Evolutionary conservation across 2,113 vertebrate genomes (phyloP), one percentile per base, ranked within the genome.

Genomic region (Melanocharis versteri): DNA sequence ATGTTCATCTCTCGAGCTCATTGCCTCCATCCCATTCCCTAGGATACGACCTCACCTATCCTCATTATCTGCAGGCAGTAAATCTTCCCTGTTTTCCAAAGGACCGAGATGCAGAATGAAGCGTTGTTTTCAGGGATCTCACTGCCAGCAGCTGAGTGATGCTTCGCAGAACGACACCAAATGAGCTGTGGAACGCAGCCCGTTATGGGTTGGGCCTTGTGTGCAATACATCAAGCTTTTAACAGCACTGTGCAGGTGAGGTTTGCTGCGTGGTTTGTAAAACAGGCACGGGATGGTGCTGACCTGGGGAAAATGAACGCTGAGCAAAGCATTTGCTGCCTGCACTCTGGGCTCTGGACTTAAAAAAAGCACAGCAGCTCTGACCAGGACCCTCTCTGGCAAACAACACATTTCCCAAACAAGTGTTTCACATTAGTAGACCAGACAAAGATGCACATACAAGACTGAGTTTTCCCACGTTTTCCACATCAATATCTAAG

Each of bases 101-200:
- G 82, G 78, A 35, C 31, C 23, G 33, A 58, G 78, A 88, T 88
- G 87, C 90, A 93, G 77, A 93, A 60, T 19, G 62, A 91, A 94
- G 87, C 90, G 31, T 81, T 77, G 78, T 88, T 96, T 83, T 71
- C 93, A 77, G 93, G 87, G 82, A 50, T 44, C 45, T 2, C 2
- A 0, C 81, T 83, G 94, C 85, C 95, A 90, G 87, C 35, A 61
- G 82, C 82, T 95, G 95, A 96, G 85, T 83, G 92, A 97, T 96
- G 90, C 60, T 86, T 44, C 87, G 86, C 75, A 80, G 54, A 93
- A 83, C 0, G 6, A 88, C 39, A 93, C 51, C 90, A 90, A 96
- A 96, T 90, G 94, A 96, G 92, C 87, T 96, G 92, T 94, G 85
- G 16, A 93, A 90, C 17, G 1, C 58, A 45, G 82, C 70, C 91